phyloP scores from a whole-genome alignment of 1,140 invertebrate genomes.

The Drosophila melanogaster region Release_6_plus_ISO1_MT NT_033779.5:4705001-4705500 shows the following conservation, averaged over 20 bases:
- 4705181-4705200: neutral
- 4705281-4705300: constrained; percentile 29
- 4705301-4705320: constrained; percentile 14
- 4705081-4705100: constrained; percentile 45
- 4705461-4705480: constrained; percentile 43
- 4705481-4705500: constrained; percentile 52
- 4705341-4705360: constrained; percentile 3
- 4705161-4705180: constrained; percentile 41
- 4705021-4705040: constrained; percentile 17
- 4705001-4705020: constrained; percentile 52
- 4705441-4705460: constrained; percentile 28
- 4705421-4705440: constrained; percentile 47
- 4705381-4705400: constrained; percentile 44
- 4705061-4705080: constrained; percentile 32
- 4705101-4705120: constrained; percentile 66
- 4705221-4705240: neutral
- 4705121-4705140: constrained; percentile 45
- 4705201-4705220: constrained; percentile 21
- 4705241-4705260: too few relatives aligned
- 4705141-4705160: constrained; percentile 60
- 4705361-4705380: neutral
- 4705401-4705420: constrained; percentile 29
- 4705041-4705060: constrained; percentile 1
- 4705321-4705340: constrained; percentile 38
- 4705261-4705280: constrained; percentile 8